Base-by-base conservation (phyloP, 2,797 vertebrate genomes). In the Oryzias dopingdopingensis region DNA sequence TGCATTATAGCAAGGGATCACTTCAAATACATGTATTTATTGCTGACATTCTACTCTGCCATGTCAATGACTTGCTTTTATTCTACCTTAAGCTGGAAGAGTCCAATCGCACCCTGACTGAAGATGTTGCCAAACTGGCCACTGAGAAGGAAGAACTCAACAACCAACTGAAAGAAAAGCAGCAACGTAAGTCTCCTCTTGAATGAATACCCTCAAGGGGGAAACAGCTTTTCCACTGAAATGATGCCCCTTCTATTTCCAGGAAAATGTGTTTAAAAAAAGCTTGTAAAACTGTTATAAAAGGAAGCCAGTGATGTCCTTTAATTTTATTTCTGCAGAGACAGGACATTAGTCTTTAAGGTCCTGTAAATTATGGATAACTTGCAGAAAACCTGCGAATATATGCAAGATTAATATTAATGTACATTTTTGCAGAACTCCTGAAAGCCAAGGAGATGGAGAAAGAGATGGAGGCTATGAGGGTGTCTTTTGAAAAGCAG, bases 61-160 rank as follows among this genome's bases (percentile, higher is more conserved):
- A 26, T 26, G 5, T 2, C 26, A 26, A 26, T 26, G 26, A 37
- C 3, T 37, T 37, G 3, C 12, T 37, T 37, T 12, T 37, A 37
- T 37, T 37, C 32, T 12, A 37, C 10, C 32, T 37, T 12, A 37
- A 98, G 97, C 82, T 99, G 82, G 97, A 99, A 73, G 96, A 98
- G 89, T 95, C 96, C 2, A 99, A 99, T 57, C 94, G 96, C 80
- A 98, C 95, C 2, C 87, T 99, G 71, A 98, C 96, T 0, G 93
- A 92, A 72, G 96, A 99, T 61, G 97, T 98, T 53, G 96, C 90
- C 56, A 98, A 97, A 79, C 92, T 99, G 73, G 95, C 96, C 61
- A 95, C 89, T 49, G 96, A 98, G 89, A 98, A 98, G 65, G 96
- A 97, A 83, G 96, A 99, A 29, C 86, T 98, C 62, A 99, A 98